Base-by-base conservation (phyloP, 2,888 invertebrate genomes). In the Drosophila algonquin region DNA sequence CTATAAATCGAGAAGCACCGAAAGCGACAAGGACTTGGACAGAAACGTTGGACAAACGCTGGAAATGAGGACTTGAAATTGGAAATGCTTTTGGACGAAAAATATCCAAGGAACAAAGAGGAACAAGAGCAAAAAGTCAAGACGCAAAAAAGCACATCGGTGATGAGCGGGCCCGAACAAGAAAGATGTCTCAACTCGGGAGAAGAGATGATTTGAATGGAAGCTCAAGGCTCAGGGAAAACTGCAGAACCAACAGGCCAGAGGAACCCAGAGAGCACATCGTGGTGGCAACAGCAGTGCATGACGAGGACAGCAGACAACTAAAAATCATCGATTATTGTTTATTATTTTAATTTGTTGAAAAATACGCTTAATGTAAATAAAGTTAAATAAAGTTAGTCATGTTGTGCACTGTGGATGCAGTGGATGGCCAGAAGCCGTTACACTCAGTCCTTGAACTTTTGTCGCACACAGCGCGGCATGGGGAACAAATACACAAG, bases 401-500 rank as follows among this genome's bases (percentile, higher is more conserved):
- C 45, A 12, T 40, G 50, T 50, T 60, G 35, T 73, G 46, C 27
- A 62, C 8, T 27, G 45, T 32, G 30, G 51, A 21, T 18, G 6
- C 21, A 21, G 21, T 3, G 21, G 21, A 48, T 27, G 24, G 8
- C 7, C n/a, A 18, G 30, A 6, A 5, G 10, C n/a, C 18, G 24
- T 10, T 21, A 10, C 50, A 10, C 12, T 91, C 84, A 92, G 90
- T 92, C 91, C 89, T 97, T 94, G 93, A 98, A 98, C 92, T 98
- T 98, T 73, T 96, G 95, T 87, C 96, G 96, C 14, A 98, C 94
- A 89, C 95, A 96, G 40, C 95, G 95, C 0, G 98, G 97, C 81
- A 98, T 92, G 0, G 98, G 98, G 81, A 98, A 94, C 51, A 97
- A 93, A 92, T 98, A 98, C 59, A 98, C 93, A 71, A 98, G 94